phyloP scores from a whole-genome alignment of 2,888 invertebrate species.

The Tipula confusa region DNA sequence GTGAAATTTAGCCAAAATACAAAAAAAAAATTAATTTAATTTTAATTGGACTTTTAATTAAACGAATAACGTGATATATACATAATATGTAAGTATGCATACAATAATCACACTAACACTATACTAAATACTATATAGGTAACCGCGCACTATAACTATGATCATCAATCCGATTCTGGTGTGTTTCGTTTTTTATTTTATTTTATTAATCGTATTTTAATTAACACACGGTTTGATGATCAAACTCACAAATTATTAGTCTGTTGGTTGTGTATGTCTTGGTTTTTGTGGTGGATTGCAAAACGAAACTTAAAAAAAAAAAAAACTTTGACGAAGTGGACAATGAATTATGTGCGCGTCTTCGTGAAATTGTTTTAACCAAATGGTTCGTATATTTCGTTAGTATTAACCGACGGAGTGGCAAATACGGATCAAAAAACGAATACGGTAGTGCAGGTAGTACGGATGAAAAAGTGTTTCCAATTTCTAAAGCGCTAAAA shows the following conservation, averaged over 20 bases:
- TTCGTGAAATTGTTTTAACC: background rate
- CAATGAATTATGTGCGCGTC: background rate
- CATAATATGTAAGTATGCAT: background rate
- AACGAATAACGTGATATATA: background rate
- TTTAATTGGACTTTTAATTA: slow-evolving; percentile 17
- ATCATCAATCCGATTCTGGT: background rate
- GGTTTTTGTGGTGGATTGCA: background rate
- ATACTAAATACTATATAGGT: background rate
- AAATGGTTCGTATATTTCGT: background rate
- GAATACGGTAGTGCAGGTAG: too few relatives aligned
- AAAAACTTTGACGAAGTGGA: background rate
- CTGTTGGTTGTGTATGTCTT: background rate
- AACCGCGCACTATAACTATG: too few relatives aligned
- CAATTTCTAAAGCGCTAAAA: too few relatives aligned
- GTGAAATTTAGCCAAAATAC: background rate
- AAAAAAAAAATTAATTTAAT: background rate
- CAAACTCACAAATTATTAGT: background rate
- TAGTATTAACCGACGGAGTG: background rate
- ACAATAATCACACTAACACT: background rate
- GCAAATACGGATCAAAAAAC: too few relatives aligned
- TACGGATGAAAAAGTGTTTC: too few relatives aligned
- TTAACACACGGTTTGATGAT: background rate
- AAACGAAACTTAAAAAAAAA: background rate
- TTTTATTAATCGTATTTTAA: slow-evolving; percentile 12
- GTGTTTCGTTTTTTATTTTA: background rate